Conservation (phyloP, 1,140 invertebrate genomes). For the Trichonephila inaurata region DNA sequence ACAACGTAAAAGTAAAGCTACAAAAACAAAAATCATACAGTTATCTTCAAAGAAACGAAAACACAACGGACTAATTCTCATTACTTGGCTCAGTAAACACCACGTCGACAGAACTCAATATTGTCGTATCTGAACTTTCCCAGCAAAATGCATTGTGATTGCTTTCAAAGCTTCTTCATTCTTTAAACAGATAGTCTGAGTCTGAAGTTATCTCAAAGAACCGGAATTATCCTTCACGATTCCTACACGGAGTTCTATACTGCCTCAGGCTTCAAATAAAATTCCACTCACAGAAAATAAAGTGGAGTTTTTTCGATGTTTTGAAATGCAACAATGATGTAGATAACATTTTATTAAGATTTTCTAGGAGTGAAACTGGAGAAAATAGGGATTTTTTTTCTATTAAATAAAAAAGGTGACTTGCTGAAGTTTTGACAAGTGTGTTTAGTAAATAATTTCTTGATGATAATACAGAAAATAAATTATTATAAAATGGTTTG, state of each 20-base stretch:
- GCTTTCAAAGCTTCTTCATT: not conserved
- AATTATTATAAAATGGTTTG: too few relatives aligned
- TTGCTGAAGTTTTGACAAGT: not conserved
- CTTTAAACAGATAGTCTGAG: constrained; percentile 8
- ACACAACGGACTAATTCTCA: not conserved
- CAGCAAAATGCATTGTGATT: constrained; percentile 35
- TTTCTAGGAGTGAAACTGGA: too few relatives aligned
- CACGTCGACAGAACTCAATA: constrained; percentile 5
- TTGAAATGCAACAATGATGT: not conserved
- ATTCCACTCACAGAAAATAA: not conserved
- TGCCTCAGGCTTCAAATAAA: not conserved
- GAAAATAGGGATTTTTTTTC: too few relatives aligned
- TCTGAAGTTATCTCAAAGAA: constrained; percentile 12
- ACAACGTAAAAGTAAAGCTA: not conserved
- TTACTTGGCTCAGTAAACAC: constrained; percentile 19
- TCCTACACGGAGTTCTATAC: not conserved
- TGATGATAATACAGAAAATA: too few relatives aligned
- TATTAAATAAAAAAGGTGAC: not conserved
- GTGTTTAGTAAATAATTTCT: not conserved
- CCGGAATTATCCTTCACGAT: not conserved
- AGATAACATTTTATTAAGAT: not conserved
- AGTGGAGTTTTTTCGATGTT: not conserved
- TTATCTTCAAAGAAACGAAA: not conserved
- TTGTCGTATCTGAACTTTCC: constrained; percentile 6
- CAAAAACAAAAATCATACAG: not conserved